Conservation (phyloP, 2,797 vertebrate genomes). For the Dallia pectoralis region DNA sequence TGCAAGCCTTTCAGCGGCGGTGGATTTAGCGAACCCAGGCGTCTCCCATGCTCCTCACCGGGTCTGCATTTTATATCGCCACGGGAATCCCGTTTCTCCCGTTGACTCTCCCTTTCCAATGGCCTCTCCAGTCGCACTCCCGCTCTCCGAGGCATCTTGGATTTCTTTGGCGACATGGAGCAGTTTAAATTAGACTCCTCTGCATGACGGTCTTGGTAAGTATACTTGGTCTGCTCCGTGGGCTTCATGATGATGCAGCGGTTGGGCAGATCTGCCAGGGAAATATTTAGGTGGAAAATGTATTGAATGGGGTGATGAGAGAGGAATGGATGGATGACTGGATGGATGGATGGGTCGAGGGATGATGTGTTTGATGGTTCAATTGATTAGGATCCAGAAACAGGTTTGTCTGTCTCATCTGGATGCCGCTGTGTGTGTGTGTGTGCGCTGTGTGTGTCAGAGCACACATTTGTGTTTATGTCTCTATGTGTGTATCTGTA, state of each 20-base stretch:
- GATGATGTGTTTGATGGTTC: slow-evolving; percentile 1
- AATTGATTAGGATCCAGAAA: slow-evolving; percentile 45
- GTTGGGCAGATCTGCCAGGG: slow-evolving; percentile 57
- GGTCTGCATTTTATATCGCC: background rate
- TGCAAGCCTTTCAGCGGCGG: slow-evolving; percentile 45
- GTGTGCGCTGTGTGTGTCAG: background rate
- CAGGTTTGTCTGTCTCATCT: slow-evolving; percentile 71
- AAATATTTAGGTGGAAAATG: slow-evolving; percentile 59
- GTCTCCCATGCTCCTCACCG: slow-evolving; percentile 21
- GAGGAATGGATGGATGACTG: slow-evolving; percentile 22
- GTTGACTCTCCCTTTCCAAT: slow-evolving; percentile 43
- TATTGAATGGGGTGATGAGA: slow-evolving; percentile 33
- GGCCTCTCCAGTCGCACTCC: slow-evolving; percentile 51
- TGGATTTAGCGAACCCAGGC: slow-evolving; percentile 26
- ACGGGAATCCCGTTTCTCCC: background rate
- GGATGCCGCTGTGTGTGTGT: slow-evolving; percentile 35
- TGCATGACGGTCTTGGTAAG: slow-evolving; percentile 83
- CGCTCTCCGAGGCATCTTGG: slow-evolving; percentile 74
- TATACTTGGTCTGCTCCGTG: slow-evolving; percentile 65
- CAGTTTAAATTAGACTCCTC: slow-evolving; percentile 80
- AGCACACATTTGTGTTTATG: background rate
- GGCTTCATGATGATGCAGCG: slow-evolving; percentile 71
- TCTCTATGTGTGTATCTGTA: slow-evolving; percentile 7
- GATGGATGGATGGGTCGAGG: slow-evolving; percentile 24
- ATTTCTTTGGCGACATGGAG: slow-evolving; percentile 80